These are phyloP conservation scores for Ganaspis brasiliensis DNA, from an alignment of 2,888 invertebrate genomes.

Conservation along the genomic window DNA sequence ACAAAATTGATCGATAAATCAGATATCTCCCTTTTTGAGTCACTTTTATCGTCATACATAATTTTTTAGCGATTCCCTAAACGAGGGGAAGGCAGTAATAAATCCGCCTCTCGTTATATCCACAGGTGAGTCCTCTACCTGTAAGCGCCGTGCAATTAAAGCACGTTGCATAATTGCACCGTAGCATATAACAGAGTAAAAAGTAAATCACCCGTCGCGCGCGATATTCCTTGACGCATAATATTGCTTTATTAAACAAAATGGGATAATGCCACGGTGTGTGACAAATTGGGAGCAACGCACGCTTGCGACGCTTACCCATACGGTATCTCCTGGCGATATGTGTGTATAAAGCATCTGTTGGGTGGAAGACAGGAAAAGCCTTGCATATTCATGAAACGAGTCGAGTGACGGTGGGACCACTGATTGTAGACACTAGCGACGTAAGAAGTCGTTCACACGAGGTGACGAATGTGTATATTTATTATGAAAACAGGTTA, in stretches of 20 bases:
- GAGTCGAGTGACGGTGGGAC: slow-evolving; percentile 61
- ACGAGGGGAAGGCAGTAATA: slow-evolving; percentile 54
- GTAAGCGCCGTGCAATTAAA: slow-evolving; percentile 68
- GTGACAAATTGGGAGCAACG: slow-evolving; percentile 80
- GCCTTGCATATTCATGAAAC: slow-evolving; percentile 77
- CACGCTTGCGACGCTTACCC: slow-evolving; percentile 66
- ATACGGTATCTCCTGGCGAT: slow-evolving; percentile 29
- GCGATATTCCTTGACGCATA: slow-evolving; percentile 60
- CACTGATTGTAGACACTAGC: slow-evolving; percentile 55
- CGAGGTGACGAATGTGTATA: slow-evolving; percentile 45
- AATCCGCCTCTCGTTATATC: slow-evolving; percentile 66
- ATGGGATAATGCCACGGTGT: slow-evolving; percentile 79
- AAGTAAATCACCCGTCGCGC: slow-evolving; percentile 66
- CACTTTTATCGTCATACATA: neutral
- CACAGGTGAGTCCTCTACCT: slow-evolving; percentile 30
- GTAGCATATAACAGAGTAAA: slow-evolving; percentile 64
- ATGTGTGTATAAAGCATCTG: slow-evolving; percentile 29
- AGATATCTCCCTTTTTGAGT: slow-evolving; percentile 6
- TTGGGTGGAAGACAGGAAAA: slow-evolving; percentile 67
- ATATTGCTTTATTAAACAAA: slow-evolving; percentile 78
- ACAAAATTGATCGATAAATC: slow-evolving; percentile 23
- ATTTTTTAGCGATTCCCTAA: slow-evolving; percentile 21
- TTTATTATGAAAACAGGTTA: slow-evolving; percentile 19
- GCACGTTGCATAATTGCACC: slow-evolving; percentile 71
- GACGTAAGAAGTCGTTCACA: slow-evolving; percentile 58